These are phyloP conservation scores for Scyliorhinus canicula DNA, from an alignment of 2,797 vertebrate genomes.

Conservation along the genomic window DNA sequence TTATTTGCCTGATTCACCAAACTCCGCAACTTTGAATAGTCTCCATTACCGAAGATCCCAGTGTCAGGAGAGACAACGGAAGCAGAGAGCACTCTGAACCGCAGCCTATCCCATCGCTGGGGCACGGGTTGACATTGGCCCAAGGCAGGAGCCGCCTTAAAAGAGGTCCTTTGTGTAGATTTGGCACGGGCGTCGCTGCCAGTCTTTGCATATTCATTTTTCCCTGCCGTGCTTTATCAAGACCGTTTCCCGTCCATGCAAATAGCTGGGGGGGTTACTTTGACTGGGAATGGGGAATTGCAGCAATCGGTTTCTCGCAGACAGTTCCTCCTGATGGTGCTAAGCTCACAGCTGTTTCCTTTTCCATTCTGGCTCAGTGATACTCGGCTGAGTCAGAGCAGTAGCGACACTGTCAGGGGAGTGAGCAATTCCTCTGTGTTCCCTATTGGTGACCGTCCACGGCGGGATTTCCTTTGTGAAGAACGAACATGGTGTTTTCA, in stretches of 20 bases:
- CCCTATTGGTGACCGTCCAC: background rate
- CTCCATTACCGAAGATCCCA: no score
- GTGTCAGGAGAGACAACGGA: no score
- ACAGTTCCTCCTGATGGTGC: background rate
- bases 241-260: background rate
- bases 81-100: no score
- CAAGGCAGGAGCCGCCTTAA: no score
- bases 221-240: background rate
- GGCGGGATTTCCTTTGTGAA: background rate
- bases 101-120: background rate
- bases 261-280: background rate
- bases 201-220: background rate
- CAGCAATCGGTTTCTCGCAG: background rate
- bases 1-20: no score
- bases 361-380: background rate
- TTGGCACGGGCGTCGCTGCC: background rate
- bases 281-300: background rate
- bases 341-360: background rate
- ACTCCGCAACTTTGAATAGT: no score
- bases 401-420: background rate
- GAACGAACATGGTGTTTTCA: background rate
- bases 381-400: background rate
- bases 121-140: no score
- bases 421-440: background rate
- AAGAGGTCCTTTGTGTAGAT: background rate